These are phyloP conservation scores for Colossoma macropomum DNA, from an alignment of 2,113 vertebrate species.

Conservation along the genomic window DNA sequence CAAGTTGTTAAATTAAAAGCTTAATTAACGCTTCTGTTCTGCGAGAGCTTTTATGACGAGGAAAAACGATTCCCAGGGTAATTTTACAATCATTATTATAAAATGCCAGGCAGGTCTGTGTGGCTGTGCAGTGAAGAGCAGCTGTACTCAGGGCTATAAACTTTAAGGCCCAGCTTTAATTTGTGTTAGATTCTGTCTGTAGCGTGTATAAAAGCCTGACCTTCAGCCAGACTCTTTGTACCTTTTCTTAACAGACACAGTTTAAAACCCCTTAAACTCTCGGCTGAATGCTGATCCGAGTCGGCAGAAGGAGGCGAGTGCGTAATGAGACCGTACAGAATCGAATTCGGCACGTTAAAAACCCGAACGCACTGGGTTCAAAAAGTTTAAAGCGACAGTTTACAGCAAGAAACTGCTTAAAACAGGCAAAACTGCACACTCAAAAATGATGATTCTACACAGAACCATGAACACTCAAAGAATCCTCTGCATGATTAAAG, in stretches of 20 bases:
- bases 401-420: no score
- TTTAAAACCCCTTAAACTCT: background rate
- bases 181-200: conserved; percentile 38
- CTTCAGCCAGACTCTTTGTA: conserved; percentile 33
- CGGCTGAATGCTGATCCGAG: background rate
- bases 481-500: no score
- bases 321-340: no score
- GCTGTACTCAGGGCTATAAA: conserved; percentile 45
- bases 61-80: conserved; percentile 45
- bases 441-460: no score
- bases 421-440: no score
- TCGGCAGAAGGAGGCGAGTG: background rate
- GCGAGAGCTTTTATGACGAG: conserved; percentile 51
- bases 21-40: conserved; percentile 55
- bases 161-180: conserved; percentile 34
- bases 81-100: conserved; percentile 49
- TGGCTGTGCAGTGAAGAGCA: conserved; percentile 34
- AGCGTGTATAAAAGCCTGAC: conserved; percentile 32
- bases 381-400: no score
- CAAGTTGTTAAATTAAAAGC: conserved; percentile 53
- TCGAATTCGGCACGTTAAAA: no score
- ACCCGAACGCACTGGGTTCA: no score
- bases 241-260: conserved; percentile 12
- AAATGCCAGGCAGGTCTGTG: conserved; percentile 39
- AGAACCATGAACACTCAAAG: no score